Conservation (phyloP, 2,888 invertebrate genomes). For the Anarsia innoxiella region DNA sequence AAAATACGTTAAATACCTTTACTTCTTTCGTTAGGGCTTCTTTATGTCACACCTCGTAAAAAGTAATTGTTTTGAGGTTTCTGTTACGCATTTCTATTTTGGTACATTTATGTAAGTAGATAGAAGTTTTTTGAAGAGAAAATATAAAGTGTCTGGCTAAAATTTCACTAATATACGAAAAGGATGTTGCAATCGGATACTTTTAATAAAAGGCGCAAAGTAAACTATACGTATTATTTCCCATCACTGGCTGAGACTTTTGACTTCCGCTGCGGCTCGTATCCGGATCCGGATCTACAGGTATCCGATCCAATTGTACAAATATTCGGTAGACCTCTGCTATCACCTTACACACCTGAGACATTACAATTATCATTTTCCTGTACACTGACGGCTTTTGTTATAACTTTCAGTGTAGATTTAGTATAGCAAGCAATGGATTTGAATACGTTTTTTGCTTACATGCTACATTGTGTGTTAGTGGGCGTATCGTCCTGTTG, state of each 20-base stretch:
- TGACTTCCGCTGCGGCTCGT: slow-evolving; percentile 26
- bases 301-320: slow-evolving; percentile 39
- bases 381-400: too few species aligned
- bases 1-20: slow-evolving; percentile 24
- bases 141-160: slow-evolving; percentile 4
- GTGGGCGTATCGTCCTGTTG: too few species aligned
- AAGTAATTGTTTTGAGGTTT: too few species aligned
- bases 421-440: too few species aligned
- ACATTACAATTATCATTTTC: too few species aligned
- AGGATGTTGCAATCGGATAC: slow-evolving; percentile 17
- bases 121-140: too few species aligned
- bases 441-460: too few species aligned
- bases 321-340: slow-evolving; percentile 35
- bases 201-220: slow-evolving; percentile 15
- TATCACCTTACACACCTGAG: slow-evolving; percentile 6
- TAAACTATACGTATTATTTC: slow-evolving; percentile 27
- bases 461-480: too few species aligned
- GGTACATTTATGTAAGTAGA: too few species aligned
- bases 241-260: slow-evolving; percentile 22
- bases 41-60: not conserved
- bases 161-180: slow-evolving; percentile 4
- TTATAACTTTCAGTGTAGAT: too few species aligned
- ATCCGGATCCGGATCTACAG: slow-evolving; percentile 29
- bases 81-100: too few species aligned
- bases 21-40: slow-evolving; percentile 17